Evolutionary conservation across 2,113 vertebrate species (phyloP).

Genomic region (Sturnira hondurensis): DNA sequence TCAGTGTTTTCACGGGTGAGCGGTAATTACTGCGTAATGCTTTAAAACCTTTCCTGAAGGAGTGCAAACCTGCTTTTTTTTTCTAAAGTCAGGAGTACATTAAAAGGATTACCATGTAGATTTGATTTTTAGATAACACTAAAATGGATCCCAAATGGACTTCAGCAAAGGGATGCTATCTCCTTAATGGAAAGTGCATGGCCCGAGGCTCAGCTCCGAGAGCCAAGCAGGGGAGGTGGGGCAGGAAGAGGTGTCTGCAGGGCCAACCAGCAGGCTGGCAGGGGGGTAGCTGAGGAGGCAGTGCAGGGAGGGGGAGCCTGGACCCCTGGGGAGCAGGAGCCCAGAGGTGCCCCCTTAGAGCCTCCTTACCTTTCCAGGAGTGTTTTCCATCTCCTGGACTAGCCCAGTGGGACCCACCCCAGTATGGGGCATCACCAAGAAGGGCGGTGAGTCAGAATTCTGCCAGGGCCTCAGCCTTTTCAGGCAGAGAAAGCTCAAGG

Average conservation of each 20-base stretch:
- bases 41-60: slow-evolving; percentile 89
- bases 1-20: slow-evolving; percentile 84
- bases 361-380: neutral
- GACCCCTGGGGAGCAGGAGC: neutral
- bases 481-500: neutral
- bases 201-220: slow-evolving; percentile 87
- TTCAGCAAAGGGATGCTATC: slow-evolving; percentile 93
- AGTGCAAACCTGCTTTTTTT: slow-evolving; percentile 79
- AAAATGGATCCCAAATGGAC: slow-evolving; percentile 95
- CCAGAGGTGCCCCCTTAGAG: neutral
- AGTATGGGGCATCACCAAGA: neutral
- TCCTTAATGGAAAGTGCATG: slow-evolving; percentile 95
- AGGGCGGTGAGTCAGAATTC: neutral
- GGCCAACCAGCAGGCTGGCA: neutral
- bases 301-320: neutral
- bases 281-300: neutral
- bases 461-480: neutral
- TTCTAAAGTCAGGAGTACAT: slow-evolving; percentile 90
- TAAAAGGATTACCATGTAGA: slow-evolving; percentile 93
- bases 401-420: neutral
- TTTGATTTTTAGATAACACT: slow-evolving; percentile 93
- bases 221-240: slow-evolving; percentile 31
- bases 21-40: slow-evolving; percentile 87
- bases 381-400: neutral
- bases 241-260: slow-evolving; percentile 37